Evolutionary conservation across 2,797 vertebrate species (phyloP), one percentile per base, ranked within the genome.

Genomic region (Microchirus variegatus): DNA sequence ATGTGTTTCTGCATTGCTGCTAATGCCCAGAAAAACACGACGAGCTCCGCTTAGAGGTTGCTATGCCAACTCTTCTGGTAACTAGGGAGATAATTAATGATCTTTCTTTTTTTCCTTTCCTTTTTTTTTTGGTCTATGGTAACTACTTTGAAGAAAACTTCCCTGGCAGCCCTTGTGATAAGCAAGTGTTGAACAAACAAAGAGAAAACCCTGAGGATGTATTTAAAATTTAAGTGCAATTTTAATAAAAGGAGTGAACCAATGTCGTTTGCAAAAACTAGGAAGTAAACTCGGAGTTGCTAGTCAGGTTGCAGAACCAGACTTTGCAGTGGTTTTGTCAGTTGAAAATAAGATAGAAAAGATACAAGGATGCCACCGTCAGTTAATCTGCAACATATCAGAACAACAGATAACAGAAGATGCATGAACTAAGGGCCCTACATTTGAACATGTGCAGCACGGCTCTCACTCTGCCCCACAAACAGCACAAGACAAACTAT

Each of bases 71-170:
- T 59, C 42, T 41, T 48, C 63, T 55, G 57, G 79, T 80, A 78
- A 83, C 85, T 59, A 79, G 74, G 78, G 78, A 84, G 73, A 73
- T 86, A 81, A 85, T 87, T 85, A 84, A 79, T 81, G 57, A 70
- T 70, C 49, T 76, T 68, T 64, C 37, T 57, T 59, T 4, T 4
- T 46, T 50, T 52, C 38, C 10, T 16, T 2, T 0, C 0, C 3
- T 10, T 26, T 40, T 55, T 22, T 56, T 22, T 22, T 22, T 22
- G 3, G 10, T 51, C 19, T 43, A 63, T 55, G 44, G 36, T 48
- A 56, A 59, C 42, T 18, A 73, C 68, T 77, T 79, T 67, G 54
- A 75, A 77, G 70, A 70, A 78, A 81, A 70, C 64, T 70, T 83
- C 63, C 50, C 60, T 72, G 51, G 69, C 63, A 48, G 45, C 22